phyloP scores from a whole-genome alignment of 1,140 invertebrate species.

The Brachionus paranguensis region DNA sequence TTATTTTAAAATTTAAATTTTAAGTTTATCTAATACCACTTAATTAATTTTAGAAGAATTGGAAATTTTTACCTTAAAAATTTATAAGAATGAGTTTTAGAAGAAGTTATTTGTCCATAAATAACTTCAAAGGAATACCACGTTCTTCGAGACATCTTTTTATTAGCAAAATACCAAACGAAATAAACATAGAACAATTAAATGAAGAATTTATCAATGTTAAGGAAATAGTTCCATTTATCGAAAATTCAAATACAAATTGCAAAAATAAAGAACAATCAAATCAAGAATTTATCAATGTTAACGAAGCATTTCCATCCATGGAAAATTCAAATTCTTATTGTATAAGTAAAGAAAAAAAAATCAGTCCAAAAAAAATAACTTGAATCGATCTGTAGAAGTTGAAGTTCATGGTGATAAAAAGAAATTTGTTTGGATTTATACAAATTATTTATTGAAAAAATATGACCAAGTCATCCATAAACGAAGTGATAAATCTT shows the following conservation, averaged over 20 bases:
- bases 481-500: neutral
- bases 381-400: neutral
- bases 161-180: neutral
- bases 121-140: neutral
- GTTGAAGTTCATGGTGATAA: neutral
- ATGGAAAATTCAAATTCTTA: neutral
- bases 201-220: too few relatives aligned
- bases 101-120: neutral
- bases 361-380: neutral
- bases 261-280: neutral
- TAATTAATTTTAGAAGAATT: too few relatives aligned
- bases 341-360: neutral
- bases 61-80: too few relatives aligned
- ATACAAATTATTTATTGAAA: neutral
- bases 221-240: too few relatives aligned
- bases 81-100: neutral
- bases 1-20: too few relatives aligned
- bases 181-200: too few relatives aligned
- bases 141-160: neutral
- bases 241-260: too few relatives aligned
- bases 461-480: neutral
- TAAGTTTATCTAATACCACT: too few relatives aligned
- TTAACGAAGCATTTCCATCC: neutral
- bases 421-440: neutral
- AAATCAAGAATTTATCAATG: neutral